These are phyloP conservation scores for Chaenocephalus aceratus DNA, from an alignment of 2,113 vertebrate species.

Conservation along the genomic window DNA sequence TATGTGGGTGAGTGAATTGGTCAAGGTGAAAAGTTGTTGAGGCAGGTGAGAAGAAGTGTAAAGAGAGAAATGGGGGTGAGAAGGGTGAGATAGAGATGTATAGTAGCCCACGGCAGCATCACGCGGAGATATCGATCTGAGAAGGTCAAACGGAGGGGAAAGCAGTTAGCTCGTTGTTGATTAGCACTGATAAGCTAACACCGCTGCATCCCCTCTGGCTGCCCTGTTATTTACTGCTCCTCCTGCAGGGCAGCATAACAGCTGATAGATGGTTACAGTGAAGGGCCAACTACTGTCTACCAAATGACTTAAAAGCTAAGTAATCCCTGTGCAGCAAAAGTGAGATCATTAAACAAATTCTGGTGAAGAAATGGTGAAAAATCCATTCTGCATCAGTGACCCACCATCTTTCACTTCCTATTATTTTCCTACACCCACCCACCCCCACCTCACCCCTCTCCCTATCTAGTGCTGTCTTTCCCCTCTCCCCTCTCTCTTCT, in stretches of 20 bases:
- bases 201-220: conserved; percentile 34
- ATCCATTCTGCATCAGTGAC: not conserved
- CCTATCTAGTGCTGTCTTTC: conserved; percentile 5
- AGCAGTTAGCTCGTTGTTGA: conserved; percentile 70
- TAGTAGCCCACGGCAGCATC: conserved; percentile 29
- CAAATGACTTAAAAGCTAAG: conserved; percentile 38
- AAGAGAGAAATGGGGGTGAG: not conserved
- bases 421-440: conserved; percentile 6
- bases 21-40: conserved; percentile 36
- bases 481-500: not conserved
- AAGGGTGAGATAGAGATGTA: conserved; percentile 42
- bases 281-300: conserved; percentile 29
- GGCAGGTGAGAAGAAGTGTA: not conserved
- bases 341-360: conserved; percentile 17
- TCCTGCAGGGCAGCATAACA: conserved; percentile 39
- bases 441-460: not conserved
- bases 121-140: conserved; percentile 53
- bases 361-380: not conserved
- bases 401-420: conserved; percentile 1
- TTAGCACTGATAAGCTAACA: conserved; percentile 64
- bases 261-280: conserved; percentile 39
- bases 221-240: conserved; percentile 60
- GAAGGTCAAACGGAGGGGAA: conserved; percentile 67
- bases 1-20: conserved; percentile 14
- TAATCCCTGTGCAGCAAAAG: conserved; percentile 32